Evolutionary conservation across 2,888 invertebrate genomes (phyloP), one percentile per base, ranked within the genome.

Genomic region (Lapara coniferarum): DNA sequence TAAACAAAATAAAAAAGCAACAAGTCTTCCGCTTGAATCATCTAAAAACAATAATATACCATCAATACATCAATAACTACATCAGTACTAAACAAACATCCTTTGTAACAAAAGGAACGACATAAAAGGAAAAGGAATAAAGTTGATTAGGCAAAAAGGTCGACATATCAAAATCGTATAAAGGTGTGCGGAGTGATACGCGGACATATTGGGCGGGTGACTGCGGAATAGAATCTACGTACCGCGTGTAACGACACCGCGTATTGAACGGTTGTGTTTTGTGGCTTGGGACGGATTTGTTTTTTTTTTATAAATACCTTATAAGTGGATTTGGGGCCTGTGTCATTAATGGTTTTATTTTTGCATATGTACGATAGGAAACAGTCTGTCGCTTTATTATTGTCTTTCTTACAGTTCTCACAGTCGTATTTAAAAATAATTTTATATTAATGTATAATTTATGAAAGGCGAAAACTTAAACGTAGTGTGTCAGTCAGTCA

Each of bases 231-330:
- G 59, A 63, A 63, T 44, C 30, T n/a, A 37, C 52, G 59, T 37
- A 63, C 59, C 68, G 63, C 63, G 53, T 69, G 68, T 69, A 52
- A 19, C 37, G 7, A 58, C 52, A 59, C 14, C 55, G 55, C 55
- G 55, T 55, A 69, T 69, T 69, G 59, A 69, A 53, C 46, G 63
- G 53, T 63, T 69, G 59, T 37, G 63, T 53, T 63, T 63, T 46
- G 63, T 59, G 1, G 25, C 25, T 25, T n/a, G 3, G 16, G 10
- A 49, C 46, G 13, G 46, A 12, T 46, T 46, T 16, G 49, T 3
- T 16, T 10, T 57, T 57, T 2, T 57, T 57, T 13, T 13, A 4
- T 30, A 10, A 14, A 2, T 51, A 2, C 3, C 8, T 51, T 10
- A 10, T 37, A 37, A 37, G 6, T 2, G 37, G 4, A 37, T 37